Conservation (phyloP, 1,140 invertebrate genomes). For the Gonatopus flavifemur region DNA sequence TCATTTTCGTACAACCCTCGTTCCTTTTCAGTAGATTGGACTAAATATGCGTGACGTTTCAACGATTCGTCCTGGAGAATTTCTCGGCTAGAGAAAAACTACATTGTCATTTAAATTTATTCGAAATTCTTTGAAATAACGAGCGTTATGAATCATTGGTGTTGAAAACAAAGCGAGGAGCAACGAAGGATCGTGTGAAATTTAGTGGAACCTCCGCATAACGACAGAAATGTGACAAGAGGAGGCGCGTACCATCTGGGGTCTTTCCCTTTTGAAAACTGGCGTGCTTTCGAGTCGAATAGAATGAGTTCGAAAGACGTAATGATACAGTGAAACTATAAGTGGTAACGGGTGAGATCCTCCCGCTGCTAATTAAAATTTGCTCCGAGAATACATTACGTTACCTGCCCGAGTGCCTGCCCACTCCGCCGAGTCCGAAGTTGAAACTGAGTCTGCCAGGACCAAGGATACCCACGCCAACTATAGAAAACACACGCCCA, state of each 20-base stretch:
- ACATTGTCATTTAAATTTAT: background rate
- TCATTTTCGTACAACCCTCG: constrained; percentile 38
- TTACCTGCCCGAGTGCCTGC: background rate
- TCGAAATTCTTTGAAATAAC: constrained; percentile 13
- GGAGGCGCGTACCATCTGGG: too few relatives aligned
- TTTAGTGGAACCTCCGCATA: too few relatives aligned
- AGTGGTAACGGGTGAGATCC: constrained; percentile 33
- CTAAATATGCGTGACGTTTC: constrained; percentile 42
- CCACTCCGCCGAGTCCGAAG: too few relatives aligned
- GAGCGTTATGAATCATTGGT: too few relatives aligned
- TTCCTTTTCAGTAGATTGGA: constrained; percentile 48
- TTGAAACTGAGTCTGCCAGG: too few relatives aligned
- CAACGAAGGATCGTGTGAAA: too few relatives aligned
- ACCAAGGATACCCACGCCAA: too few relatives aligned
- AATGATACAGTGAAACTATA: constrained; percentile 21
- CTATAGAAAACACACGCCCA: constrained; percentile 44
- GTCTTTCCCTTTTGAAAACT: too few relatives aligned
- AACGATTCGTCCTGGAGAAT: constrained; percentile 7
- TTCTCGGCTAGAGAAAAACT: constrained; percentile 7
- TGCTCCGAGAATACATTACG: constrained; percentile 19
- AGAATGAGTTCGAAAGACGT: background rate
- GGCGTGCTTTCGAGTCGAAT: background rate
- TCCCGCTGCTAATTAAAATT: constrained; percentile 42
- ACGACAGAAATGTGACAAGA: too few relatives aligned
- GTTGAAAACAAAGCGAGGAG: too few relatives aligned